phyloP scores from a whole-genome alignment of 2,797 vertebrate genomes.

The Perodicticus potto region DNA sequence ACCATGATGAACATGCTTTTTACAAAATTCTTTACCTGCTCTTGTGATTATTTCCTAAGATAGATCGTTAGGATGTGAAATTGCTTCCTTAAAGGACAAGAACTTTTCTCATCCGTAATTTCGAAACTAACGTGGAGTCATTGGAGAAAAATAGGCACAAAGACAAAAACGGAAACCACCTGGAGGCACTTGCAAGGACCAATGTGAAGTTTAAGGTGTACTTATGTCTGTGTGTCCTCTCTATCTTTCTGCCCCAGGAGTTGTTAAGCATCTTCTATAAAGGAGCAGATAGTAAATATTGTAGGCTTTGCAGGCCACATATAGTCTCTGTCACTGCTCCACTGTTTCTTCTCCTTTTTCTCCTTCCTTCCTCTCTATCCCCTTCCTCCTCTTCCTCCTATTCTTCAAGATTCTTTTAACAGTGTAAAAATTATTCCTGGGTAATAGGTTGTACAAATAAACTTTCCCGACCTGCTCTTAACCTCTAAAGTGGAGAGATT shows the following conservation, averaged over 20 bases:
- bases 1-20: neutral
- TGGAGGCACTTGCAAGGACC: neutral
- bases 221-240: neutral
- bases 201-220: neutral
- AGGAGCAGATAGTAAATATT: neutral
- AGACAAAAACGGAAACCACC: neutral
- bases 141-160: neutral
- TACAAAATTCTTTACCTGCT: neutral
- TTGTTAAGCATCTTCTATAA: neutral
- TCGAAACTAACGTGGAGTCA: conserved; percentile 20
- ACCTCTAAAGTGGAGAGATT: neutral
- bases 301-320: neutral
- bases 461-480: neutral
- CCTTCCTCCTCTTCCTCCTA: neutral
- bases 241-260: neutral
- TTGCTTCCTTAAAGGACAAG: neutral
- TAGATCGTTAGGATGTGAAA: neutral
- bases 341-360: neutral
- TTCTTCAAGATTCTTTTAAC: neutral
- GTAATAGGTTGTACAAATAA: neutral
- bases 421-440: neutral
- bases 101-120: conserved; percentile 21
- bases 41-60: neutral
- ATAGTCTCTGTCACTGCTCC: neutral
- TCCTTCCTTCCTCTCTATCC: neutral